Evolutionary conservation across 2,888 invertebrate genomes (phyloP).

Genomic region (Agrilus cyanescens): DNA sequence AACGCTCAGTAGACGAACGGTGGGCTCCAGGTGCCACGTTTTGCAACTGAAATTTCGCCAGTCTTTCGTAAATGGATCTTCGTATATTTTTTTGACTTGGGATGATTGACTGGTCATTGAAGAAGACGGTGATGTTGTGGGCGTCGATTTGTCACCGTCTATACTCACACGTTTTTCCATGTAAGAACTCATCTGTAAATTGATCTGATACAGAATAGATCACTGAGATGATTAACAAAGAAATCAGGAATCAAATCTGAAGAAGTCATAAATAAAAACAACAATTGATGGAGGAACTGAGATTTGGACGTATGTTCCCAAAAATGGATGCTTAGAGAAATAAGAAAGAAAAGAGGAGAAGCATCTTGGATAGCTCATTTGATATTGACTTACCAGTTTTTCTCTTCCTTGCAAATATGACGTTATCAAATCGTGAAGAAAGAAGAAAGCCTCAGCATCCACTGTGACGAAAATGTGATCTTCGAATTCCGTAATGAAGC

Average conservation of each 20-base stretch:
- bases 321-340: slow-evolving; percentile 2
- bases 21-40: slow-evolving; percentile 94
- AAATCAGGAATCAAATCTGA: no score
- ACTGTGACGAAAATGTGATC: slow-evolving; percentile 97
- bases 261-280: slow-evolving; percentile 1
- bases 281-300: background rate
- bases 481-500: slow-evolving; percentile 97
- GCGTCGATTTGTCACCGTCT: slow-evolving; percentile 16
- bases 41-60: slow-evolving; percentile 86
- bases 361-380: background rate
- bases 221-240: no score
- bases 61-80: slow-evolving; percentile 65
- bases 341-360: background rate
- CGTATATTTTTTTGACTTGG: slow-evolving; percentile 30
- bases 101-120: slow-evolving; percentile 16
- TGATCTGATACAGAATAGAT: no score
- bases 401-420: slow-evolving; percentile 93
- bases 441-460: slow-evolving; percentile 96
- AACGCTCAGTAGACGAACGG: slow-evolving; percentile 53
- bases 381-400: slow-evolving; percentile 46
- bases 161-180: slow-evolving; percentile 8
- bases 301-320: slow-evolving; percentile 1
- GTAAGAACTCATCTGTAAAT: background rate
- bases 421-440: slow-evolving; percentile 91
- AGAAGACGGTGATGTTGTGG: slow-evolving; percentile 18